Evolutionary conservation across 1,140 invertebrate species (phyloP), one percentile per base, ranked within the genome.

Genomic region (Cherax destructor): DNA sequence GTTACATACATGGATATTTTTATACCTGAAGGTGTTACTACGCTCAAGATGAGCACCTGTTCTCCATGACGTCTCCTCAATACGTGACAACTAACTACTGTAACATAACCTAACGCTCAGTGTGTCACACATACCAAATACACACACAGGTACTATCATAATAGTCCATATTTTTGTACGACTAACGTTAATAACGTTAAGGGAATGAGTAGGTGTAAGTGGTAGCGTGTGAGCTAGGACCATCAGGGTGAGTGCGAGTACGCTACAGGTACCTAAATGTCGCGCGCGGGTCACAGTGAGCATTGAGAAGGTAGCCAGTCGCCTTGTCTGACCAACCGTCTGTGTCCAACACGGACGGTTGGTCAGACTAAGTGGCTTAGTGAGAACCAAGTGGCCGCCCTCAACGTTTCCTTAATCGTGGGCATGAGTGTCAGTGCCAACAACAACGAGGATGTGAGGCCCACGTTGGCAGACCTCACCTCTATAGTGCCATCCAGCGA

Each of bases 301-400:
- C 76, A 69, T 80, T 49, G 89, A 91, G 21, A 91, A 91, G 49
- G 89, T 91, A 7, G 89, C 84, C 9, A 91, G 84, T 81, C 78
- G 83, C 30, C n/a, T n/a, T n/a, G n/a, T n/a, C n/a, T n/a, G n/a
- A n/a, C n/a, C n/a, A n/a, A n/a, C 89, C 89, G 0, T 76, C 89
- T 0, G 76, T 86, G 49, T 21, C 78, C 30, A 41, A 41, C 74
- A n/a, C 77, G 6, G 83, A 91, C 41, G 89, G 84, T 18, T 91
- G 89, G 89, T 52, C 89, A 0, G 77, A 18, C 5, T 61, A 79
- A 0, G n/a, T n/a, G 21, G 6, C 78, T 72, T 21, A 86, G 83
- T 50, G 84, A 81, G 61, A 85, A 86, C 72, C 65, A 91, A 30
- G 74, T 80, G 49, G 89, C 83, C 30, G 76, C 89, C 56, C 78